These are phyloP conservation scores for Caenorhabditis drosophilae DNA, from an alignment of 2,888 invertebrate genomes.

Conservation along the genomic window DNA sequence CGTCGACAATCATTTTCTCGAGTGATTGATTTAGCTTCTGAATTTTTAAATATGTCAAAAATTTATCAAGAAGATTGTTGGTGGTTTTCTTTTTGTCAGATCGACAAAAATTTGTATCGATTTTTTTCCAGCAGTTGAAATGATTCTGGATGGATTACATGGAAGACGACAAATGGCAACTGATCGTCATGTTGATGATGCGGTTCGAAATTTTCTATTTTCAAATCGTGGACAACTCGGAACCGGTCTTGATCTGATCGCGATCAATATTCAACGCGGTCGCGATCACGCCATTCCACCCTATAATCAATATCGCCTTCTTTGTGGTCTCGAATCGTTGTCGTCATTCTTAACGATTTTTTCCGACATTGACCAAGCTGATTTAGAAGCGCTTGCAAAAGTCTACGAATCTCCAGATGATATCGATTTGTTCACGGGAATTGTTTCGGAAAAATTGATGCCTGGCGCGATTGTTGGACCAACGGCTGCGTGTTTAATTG, in stretches of 20 bases:
- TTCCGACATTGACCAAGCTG: constrained; percentile 55
- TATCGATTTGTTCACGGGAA: constrained; percentile 47
- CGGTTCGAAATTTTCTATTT: constrained; percentile 50
- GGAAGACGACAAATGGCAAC: constrained; percentile 62
- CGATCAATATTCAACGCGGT: constrained; percentile 86
- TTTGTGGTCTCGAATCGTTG: constrained; percentile 57
- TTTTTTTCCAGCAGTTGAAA: constrained; percentile 54
- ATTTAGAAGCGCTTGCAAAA: constrained; percentile 51
- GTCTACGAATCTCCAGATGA: constrained; percentile 59
- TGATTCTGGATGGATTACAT: constrained; percentile 63
- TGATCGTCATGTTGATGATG: constrained; percentile 60
- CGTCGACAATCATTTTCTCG: background rate
- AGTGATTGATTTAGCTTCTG: constrained; percentile 77
- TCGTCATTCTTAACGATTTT: constrained; percentile 53
- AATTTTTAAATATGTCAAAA: constrained; percentile 78
- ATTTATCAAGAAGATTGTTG: constrained; percentile 27
- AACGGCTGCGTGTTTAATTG: constrained; percentile 90
- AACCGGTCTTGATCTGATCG: constrained; percentile 85
- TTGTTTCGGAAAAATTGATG: constrained; percentile 35
- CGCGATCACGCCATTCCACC: constrained; percentile 67
- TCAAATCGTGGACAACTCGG: constrained; percentile 78
- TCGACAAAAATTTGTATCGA: constrained; percentile 25
- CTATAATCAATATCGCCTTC: constrained; percentile 52
- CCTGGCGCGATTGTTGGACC: constrained; percentile 85
- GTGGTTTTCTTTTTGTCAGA: background rate